These are phyloP conservation scores for Linyphia triangularis DNA, from an alignment of 2,888 invertebrate genomes.

Conservation along the genomic window DNA sequence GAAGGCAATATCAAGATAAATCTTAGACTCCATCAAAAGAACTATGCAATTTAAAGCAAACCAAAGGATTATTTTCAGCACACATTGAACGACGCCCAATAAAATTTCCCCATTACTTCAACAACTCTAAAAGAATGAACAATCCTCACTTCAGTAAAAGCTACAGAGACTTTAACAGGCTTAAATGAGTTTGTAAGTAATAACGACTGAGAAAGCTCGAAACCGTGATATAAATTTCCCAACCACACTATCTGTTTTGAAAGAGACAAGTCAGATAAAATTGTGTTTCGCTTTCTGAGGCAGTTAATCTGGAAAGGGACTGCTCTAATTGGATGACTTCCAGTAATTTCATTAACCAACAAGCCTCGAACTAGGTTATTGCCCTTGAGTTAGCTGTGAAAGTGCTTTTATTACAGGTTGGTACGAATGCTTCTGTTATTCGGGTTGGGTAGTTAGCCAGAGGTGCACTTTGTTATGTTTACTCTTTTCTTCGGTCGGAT, in stretches of 20 bases:
- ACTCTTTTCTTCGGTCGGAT: too few relatives aligned
- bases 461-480: too few relatives aligned
- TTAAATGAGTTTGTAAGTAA: neutral
- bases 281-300: conserved; percentile 17
- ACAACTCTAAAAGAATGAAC: too few relatives aligned
- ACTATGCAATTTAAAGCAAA: too few relatives aligned
- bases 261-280: conserved; percentile 39
- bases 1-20: too few relatives aligned
- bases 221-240: conserved; percentile 30
- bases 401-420: conserved; percentile 38
- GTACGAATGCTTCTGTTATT: conserved; percentile 4
- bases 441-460: neutral
- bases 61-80: too few relatives aligned
- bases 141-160: neutral
- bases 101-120: too few relatives aligned
- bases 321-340: conserved; percentile 41
- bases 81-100: too few relatives aligned
- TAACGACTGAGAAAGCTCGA: neutral
- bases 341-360: conserved; percentile 43
- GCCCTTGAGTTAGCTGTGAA: conserved; percentile 27
- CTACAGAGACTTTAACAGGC: neutral
- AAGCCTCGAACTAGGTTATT: conserved; percentile 24
- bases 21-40: too few relatives aligned
- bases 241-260: conserved; percentile 32
- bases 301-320: conserved; percentile 39